phyloP scores from a whole-genome alignment of 2,797 vertebrate genomes.

The Eospalax fontanierii region DNA sequence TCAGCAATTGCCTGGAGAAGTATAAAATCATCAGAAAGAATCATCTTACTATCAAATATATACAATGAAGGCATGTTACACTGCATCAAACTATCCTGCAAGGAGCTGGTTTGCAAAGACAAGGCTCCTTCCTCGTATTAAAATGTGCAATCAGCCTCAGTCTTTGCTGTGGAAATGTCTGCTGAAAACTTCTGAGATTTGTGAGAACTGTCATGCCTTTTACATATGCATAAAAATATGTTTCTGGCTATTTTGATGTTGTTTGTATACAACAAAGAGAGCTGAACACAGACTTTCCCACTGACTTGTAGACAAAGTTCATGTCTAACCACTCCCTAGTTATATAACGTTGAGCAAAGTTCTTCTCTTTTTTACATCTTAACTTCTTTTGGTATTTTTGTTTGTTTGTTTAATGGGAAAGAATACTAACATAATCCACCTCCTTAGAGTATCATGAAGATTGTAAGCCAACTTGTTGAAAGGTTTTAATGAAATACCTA shows the following conservation, averaged over 20 bases:
- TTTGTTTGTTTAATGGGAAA: background rate
- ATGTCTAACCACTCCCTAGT: background rate
- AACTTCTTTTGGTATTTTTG: background rate
- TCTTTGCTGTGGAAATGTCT: constrained; percentile 34
- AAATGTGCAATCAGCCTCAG: background rate
- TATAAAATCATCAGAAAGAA: constrained; percentile 28
- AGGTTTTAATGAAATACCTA: background rate
- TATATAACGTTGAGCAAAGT: background rate
- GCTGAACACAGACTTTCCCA: background rate
- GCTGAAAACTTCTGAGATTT: background rate
- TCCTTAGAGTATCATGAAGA: constrained; percentile 38
- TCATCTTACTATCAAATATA: background rate
- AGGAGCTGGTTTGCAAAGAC: background rate
- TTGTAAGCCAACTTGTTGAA: constrained; percentile 10
- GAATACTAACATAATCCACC: background rate
- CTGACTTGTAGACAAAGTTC: background rate
- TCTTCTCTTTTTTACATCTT: background rate
- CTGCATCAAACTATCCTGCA: constrained; percentile 44
- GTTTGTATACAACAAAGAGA: background rate
- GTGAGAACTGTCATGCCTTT: background rate
- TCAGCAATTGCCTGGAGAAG: constrained; percentile 49
- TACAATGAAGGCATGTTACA: constrained; percentile 49
- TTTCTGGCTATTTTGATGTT: background rate
- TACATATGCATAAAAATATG: background rate
- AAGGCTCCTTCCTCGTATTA: background rate